Base-by-base conservation (phyloP, 2,888 invertebrate species). In the Epinotia bilunana region DNA sequence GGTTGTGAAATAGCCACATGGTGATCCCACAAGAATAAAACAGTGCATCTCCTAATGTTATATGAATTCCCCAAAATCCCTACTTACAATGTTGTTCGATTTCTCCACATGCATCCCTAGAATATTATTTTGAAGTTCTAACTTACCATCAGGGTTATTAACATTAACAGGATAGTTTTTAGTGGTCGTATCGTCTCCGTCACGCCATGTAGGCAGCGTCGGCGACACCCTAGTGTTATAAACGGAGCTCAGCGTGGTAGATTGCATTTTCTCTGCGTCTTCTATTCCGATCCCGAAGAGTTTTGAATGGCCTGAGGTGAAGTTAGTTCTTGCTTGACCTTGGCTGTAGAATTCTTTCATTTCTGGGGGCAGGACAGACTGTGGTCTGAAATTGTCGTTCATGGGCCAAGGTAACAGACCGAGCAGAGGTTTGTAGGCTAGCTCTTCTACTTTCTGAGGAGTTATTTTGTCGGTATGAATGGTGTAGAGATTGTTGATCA, bases 251-350 rank as follows among this genome's bases (percentile, higher is more conserved):
- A 92, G 94, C 11, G 95, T 95, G 0, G 95, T 95, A 16, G 94
- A 88, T 78, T 87, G 88, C 86, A 92, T 92, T 73, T 93, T 93
- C 78, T 93, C 95, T 74, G 95, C 95, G 76, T 95, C 95, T 82
- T 95, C 95, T 64, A 95, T 94, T 71, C 95, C 95, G 76, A 95
- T 91, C 73, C 95, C 95, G 79, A 95, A 95, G 77, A 95, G 90
- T 77, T 95, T 95, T 74, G 95, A 95, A 86, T 95, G 95, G 58
- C 95, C 95, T 60, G 95, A 95, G 6, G 95, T 95, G 80, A 95
- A 95, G 77, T 88, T 90, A 33, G 80, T 77, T 43, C 82, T 83
- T 33, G 77, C 71, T 6, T 84, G 81, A 7, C 80, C 85, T 4
- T 78, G 84, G 12, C 74, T 80, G 69, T 87, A 87, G 79, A 80